These are phyloP conservation scores for Synodontis membranacea DNA, from an alignment of 2,113 vertebrate genomes.

Conservation along the genomic window DNA sequence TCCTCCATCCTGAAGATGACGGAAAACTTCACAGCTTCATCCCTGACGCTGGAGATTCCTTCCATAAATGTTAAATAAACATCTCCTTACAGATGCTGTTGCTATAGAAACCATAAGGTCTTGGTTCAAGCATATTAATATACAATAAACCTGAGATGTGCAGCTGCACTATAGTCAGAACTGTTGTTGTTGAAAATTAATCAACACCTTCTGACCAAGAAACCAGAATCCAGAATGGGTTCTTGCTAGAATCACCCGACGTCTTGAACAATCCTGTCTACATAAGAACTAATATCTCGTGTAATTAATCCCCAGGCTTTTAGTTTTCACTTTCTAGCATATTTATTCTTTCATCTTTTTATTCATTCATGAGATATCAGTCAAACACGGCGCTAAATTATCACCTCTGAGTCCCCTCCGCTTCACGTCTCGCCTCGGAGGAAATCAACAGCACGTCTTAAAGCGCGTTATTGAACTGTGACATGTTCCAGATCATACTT, in stretches of 20 bases:
- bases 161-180: background rate
- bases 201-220: background rate
- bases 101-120: background rate
- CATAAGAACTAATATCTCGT: too few relatives aligned
- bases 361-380: slow-evolving; percentile 2
- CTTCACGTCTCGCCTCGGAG: background rate
- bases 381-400: background rate
- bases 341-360: background rate
- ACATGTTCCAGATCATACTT: background rate
- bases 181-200: background rate
- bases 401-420: background rate
- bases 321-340: background rate
- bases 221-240: background rate
- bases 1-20: too few relatives aligned
- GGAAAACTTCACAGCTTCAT: background rate
- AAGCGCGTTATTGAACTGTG: slow-evolving; percentile 5
- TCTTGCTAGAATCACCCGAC: background rate
- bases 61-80: background rate
- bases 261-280: background rate
- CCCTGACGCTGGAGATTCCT: background rate
- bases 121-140: background rate
- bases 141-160: background rate
- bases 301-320: background rate
- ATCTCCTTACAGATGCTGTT: background rate
- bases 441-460: background rate